These are phyloP conservation scores for Felis catus DNA, from an alignment of 2,113 vertebrate genomes.

Conservation along the genomic window DNA sequence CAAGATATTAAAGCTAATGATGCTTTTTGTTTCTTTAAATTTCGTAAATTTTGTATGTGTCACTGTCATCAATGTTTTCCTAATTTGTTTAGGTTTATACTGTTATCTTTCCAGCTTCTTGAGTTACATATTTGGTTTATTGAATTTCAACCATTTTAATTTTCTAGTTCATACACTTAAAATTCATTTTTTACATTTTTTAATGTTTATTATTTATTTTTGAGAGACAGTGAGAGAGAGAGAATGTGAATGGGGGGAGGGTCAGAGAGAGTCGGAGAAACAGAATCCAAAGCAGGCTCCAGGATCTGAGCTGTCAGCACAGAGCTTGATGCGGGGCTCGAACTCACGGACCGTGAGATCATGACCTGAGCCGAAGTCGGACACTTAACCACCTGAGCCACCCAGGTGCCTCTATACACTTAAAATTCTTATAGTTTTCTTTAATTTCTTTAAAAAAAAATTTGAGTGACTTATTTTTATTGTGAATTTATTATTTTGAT, in stretches of 20 bases:
- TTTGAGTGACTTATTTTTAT: neutral
- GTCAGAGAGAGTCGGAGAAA: too few species aligned
- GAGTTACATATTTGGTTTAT: neutral
- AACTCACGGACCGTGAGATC: too few species aligned
- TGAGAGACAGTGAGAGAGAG: too few species aligned
- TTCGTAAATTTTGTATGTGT: neutral
- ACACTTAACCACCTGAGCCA: too few species aligned
- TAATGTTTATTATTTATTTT: too few species aligned
- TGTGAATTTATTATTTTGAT: neutral
- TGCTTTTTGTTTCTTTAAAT: neutral
- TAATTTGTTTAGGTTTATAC: neutral
- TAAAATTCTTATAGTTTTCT: neutral
- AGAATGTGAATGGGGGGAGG: too few species aligned
- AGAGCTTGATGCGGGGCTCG: too few species aligned
- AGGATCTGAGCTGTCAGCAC: too few species aligned
- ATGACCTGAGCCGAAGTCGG: too few species aligned
- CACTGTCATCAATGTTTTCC: neutral
- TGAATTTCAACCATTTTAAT: neutral
- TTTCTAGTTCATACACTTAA: neutral
- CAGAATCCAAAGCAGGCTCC: too few species aligned
- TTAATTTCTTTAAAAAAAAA: neutral
- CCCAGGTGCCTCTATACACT: too few species aligned
- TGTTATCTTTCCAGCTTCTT: neutral
- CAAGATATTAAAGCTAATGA: neutral
- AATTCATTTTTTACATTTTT: too few species aligned